Evolutionary conservation across 2,113 vertebrate genomes (phyloP).

Genomic region (Cyanocitta stelleri): DNA sequence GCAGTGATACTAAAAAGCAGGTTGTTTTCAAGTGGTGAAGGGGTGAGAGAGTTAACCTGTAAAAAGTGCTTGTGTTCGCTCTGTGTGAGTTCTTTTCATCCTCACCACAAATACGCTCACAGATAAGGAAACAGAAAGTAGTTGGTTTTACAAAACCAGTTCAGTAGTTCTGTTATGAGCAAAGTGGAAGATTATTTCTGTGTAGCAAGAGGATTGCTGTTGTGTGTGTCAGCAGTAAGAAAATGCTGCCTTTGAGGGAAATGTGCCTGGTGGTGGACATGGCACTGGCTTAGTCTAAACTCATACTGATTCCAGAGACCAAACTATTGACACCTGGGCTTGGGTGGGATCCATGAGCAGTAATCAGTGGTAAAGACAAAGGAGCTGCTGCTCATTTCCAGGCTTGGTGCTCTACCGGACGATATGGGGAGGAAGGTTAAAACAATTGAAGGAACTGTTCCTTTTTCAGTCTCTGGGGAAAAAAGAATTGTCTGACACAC

Average conservation of each 20-base stretch:
- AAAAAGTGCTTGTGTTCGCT: background rate
- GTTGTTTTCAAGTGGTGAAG: background rate
- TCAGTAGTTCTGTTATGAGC: background rate
- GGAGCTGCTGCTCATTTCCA: background rate
- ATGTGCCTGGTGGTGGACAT: background rate
- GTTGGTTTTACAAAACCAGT: background rate
- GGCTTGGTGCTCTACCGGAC: background rate
- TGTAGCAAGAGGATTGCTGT: background rate
- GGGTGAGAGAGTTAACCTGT: background rate
- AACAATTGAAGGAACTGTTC: conserved; percentile 5
- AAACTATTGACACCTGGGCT: background rate
- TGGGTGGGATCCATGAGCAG: background rate
- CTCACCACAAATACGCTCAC: background rate
- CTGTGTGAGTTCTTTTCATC: background rate
- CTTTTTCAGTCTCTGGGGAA: background rate
- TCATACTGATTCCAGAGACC: background rate
- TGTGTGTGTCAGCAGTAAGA: background rate
- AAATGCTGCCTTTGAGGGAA: background rate
- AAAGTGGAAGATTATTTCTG: background rate
- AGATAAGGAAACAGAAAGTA: background rate
- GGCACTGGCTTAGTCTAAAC: background rate
- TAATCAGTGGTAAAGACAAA: background rate
- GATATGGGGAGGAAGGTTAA: background rate
- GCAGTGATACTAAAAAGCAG: background rate
- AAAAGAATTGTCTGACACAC: background rate